Evolutionary conservation across 2,113 vertebrate species (phyloP), one percentile per base, ranked within the genome.

Genomic region (Anser brachyrhynchus): DNA sequence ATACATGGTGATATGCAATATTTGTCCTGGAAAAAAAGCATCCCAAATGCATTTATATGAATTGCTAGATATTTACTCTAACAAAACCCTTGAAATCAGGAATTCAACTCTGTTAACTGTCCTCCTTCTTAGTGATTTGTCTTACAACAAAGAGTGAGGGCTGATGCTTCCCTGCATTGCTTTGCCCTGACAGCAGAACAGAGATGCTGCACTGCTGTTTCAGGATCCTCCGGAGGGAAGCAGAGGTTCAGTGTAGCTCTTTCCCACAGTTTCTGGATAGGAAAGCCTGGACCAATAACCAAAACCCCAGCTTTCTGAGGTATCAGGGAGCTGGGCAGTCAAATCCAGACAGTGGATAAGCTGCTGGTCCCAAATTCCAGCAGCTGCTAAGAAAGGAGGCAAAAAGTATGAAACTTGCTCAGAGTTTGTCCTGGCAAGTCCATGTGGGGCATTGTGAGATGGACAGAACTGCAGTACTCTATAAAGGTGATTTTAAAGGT

Each of bases 11-110:
- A 43, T 20, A 78, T 37, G 73, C 85, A 93, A 83, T n/a, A 31
- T 46, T 84, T 81, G 62, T 92, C 69, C 87, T 82, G 81, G 73
- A 91, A 90, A 86, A 77, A 77, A 84, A 74, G 29, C 13, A 87
- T 35, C 70, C 39, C 41, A 80, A 43, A 72, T 39, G 39, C 16
- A 18, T 41, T 92, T 79, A 62, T 83, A 52, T 76, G 37, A 80
- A 54, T 41, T 79, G 41, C 44, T 90, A 29, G 25, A 13, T 85
- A 80, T 83, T 85, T 87, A 39, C 33, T 83, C 35, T 43, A 66
- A 54, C 43, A 62, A 92, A 76, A 73, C 46, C 65, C 58, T 88
- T 44, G 73, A 62, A 82, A 81, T 35, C 2, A 6, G 69, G 57
- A 83, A 72, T 57, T 72, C n/a, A 66, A 29, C 74, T 76, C 92